Percentiles rank a stretch among this genome's conserved stretches.
Conservation (phyloP, 2,113 vertebrate species). For the Oncorhynchus mykiss region DNA sequence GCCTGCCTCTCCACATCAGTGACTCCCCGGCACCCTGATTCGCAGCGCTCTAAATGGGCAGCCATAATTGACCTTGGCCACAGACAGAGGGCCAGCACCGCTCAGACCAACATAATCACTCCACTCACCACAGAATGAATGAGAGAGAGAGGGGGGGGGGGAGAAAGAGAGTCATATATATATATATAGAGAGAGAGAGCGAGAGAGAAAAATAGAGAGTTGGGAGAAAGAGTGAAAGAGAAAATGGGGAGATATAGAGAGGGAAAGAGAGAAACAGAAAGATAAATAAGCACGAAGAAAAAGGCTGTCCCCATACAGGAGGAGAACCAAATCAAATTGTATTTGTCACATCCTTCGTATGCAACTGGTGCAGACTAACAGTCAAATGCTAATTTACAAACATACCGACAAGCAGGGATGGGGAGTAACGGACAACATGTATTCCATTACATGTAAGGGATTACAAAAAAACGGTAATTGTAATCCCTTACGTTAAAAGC, state of each 20-base stretch:
- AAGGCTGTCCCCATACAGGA: no score
- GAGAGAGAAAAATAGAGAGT: not conserved
- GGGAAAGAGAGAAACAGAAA: constrained; percentile 9
- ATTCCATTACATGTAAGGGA: no score
- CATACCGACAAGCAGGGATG: no score
- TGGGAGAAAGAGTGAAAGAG: not conserved
- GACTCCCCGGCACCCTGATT: constrained; percentile 52
- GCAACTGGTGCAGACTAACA: no score
- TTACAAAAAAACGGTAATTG: no score
- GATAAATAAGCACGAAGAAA: not conserved
- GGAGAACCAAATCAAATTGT: no score
- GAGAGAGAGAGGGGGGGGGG: constrained; percentile 1
- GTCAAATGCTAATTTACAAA: no score
- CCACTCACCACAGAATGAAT: constrained; percentile 33
- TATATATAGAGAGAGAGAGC: not conserved
- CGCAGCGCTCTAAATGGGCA: constrained; percentile 61
- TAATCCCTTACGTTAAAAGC: no score
- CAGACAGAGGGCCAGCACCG: constrained; percentile 57
- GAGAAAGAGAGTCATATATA: not conserved
- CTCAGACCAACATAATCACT: constrained; percentile 67
- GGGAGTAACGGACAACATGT: no score
- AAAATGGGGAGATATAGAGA: constrained; percentile 1
- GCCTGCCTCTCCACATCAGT: constrained; percentile 48
- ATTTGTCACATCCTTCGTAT: no score
- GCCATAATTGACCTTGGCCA: constrained; percentile 75